A percentile compares a stretch with the other conserved stretches of the same genome.
Evolutionary conservation across 2,113 vertebrate species (phyloP).

Genomic region (Catharus minimus): DNA sequence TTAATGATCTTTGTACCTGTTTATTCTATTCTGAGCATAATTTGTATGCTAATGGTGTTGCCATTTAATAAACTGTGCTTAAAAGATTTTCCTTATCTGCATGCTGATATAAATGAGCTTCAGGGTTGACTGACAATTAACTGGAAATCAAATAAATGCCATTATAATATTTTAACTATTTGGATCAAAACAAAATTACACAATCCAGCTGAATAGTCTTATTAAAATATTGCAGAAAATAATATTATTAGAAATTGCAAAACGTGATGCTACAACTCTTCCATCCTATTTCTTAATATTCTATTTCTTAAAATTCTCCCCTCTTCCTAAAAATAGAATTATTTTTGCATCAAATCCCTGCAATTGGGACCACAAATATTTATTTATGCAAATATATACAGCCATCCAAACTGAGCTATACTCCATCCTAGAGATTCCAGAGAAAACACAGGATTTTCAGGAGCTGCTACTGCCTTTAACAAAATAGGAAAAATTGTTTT

Average conservation of each 20-base stretch:
- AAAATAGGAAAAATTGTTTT: not conserved
- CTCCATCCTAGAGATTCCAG: not conserved
- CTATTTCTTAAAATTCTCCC: not conserved
- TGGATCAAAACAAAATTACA: slow-evolving; percentile 27
- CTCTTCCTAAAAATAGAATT: not conserved
- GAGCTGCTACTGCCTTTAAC: not conserved
- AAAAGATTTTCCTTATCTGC: slow-evolving; percentile 26
- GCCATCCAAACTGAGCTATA: not conserved
- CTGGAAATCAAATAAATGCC: slow-evolving; percentile 38
- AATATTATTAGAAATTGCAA: not conserved
- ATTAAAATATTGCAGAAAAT: not conserved
- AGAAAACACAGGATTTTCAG: not conserved
- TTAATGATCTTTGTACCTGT: slow-evolving; percentile 66
- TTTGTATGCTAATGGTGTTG: slow-evolving; percentile 41
- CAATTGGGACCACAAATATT: not conserved
- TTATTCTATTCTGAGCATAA: slow-evolving; percentile 11
- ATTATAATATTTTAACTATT: slow-evolving; percentile 9
- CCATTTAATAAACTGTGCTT: slow-evolving; percentile 58
- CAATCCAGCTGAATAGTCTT: not conserved
- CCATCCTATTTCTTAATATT: not conserved
- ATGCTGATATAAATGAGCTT: slow-evolving; percentile 37
- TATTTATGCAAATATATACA: not conserved
- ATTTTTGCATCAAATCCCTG: not conserved
- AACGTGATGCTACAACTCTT: not conserved
- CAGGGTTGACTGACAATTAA: slow-evolving; percentile 32